Conservation (phyloP, 2,797 vertebrate species). For the Mycteria americana region DNA sequence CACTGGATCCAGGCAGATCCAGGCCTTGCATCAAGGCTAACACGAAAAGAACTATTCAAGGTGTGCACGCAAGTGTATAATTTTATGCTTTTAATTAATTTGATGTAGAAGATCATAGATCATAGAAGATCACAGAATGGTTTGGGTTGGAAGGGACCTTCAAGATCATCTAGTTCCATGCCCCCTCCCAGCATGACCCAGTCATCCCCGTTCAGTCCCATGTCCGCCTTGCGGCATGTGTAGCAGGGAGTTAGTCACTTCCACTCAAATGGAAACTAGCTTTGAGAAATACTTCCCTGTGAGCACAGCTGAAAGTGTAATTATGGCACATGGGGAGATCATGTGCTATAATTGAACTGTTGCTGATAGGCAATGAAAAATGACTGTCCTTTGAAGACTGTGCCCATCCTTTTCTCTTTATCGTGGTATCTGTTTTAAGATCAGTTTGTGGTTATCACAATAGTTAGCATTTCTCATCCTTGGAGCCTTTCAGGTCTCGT, state of each 20-base stretch:
- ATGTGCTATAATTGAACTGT: neutral
- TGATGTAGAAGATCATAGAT: neutral
- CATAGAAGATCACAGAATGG: neutral
- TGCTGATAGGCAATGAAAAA: slow-evolving; percentile 27
- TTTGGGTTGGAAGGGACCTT: neutral
- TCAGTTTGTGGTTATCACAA: neutral
- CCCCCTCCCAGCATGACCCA: neutral
- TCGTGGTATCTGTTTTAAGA: neutral
- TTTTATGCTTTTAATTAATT: neutral
- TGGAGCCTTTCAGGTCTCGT: neutral
- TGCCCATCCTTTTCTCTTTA: neutral
- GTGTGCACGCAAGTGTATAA: neutral
- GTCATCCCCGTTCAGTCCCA: neutral
- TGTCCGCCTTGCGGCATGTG: neutral
- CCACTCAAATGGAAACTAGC: neutral
- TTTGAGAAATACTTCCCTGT: neutral
- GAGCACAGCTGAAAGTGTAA: neutral
- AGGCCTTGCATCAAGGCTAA: neutral
- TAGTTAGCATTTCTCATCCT: neutral
- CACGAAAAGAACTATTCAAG: neutral
- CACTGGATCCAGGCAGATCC: neutral
- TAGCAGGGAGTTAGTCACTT: neutral
- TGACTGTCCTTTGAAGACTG: neutral
- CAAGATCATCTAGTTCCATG: neutral
- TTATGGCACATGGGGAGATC: neutral